phyloP scores from a whole-genome alignment of 2,113 vertebrate genomes.

The Desmodus rotundus region DNA sequence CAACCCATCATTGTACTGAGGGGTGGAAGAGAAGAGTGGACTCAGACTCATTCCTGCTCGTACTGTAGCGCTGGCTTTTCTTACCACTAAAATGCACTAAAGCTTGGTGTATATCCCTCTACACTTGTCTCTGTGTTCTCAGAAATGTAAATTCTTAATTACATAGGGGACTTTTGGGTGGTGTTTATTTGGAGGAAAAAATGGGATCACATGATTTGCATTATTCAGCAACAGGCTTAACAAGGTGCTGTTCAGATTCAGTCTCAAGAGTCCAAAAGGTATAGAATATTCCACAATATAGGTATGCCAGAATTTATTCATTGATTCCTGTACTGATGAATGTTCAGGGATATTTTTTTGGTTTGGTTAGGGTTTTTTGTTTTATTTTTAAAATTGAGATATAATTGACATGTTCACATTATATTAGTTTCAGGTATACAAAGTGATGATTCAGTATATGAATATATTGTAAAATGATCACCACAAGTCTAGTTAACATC shows the following conservation, averaged over 20 bases:
- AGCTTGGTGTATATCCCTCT: background rate
- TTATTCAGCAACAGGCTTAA: background rate
- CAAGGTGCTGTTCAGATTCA: background rate
- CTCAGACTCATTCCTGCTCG: background rate
- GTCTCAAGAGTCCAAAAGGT: background rate
- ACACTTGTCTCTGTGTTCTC: background rate
- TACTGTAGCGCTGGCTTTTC: background rate
- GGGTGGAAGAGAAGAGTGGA: background rate
- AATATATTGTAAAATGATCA: background rate
- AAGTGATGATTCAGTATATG: background rate
- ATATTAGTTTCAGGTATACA: background rate
- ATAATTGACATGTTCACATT: background rate
- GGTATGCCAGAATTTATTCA: background rate
- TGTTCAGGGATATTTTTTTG: background rate
- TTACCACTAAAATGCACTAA: background rate
- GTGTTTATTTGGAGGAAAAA: background rate
- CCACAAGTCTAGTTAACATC: background rate
- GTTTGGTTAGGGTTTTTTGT: background rate
- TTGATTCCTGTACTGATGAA: background rate
- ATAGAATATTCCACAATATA: background rate
- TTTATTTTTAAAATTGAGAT: background rate
- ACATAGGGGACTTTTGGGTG: background rate
- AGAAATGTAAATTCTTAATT: background rate
- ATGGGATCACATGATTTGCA: background rate
- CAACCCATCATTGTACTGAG: background rate